Conservation (phyloP, 2,888 invertebrate species). For the Parnassius smintheus region DNA sequence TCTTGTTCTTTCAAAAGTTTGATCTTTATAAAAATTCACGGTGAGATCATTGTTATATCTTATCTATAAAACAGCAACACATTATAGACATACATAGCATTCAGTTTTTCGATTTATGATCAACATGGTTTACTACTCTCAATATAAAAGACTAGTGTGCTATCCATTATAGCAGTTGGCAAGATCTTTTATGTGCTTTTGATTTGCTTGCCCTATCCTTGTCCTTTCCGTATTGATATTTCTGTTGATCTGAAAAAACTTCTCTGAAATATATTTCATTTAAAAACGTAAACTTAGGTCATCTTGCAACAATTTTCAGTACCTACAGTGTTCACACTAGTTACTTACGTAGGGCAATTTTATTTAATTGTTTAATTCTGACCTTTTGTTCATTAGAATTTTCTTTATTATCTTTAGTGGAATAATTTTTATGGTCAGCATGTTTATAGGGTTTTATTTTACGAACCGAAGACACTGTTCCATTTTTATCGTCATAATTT, state of each 20-base stretch:
- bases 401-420: conserved; percentile 52
- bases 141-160: conserved; percentile 30
- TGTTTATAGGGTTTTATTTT: conserved; percentile 58
- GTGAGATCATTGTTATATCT: conserved; percentile 73
- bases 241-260: conserved; percentile 41
- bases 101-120: conserved; percentile 4
- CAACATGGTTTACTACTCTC: conserved; percentile 33
- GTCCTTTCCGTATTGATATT: conserved; percentile 55
- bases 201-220: conserved; percentile 59
- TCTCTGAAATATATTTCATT: conserved; percentile 74
- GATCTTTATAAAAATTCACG: conserved; percentile 38
- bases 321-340: conserved; percentile 54
- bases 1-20: conserved; percentile 31
- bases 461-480: conserved; percentile 69
- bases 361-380: conserved; percentile 55
- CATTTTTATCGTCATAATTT: conserved; percentile 74
- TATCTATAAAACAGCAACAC: conserved; percentile 20
- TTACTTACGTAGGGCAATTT: conserved; percentile 74
- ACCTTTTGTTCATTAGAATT: conserved; percentile 48
- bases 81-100: neutral
- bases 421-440: conserved; percentile 55
- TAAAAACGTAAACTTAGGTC: conserved; percentile 43
- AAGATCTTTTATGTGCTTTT: conserved; percentile 62
- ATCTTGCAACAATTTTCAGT: conserved; percentile 40
- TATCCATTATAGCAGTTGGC: conserved; percentile 61